Evolutionary conservation across 2,888 invertebrate species (phyloP).

Genomic region (Palloptera scutellata): DNA sequence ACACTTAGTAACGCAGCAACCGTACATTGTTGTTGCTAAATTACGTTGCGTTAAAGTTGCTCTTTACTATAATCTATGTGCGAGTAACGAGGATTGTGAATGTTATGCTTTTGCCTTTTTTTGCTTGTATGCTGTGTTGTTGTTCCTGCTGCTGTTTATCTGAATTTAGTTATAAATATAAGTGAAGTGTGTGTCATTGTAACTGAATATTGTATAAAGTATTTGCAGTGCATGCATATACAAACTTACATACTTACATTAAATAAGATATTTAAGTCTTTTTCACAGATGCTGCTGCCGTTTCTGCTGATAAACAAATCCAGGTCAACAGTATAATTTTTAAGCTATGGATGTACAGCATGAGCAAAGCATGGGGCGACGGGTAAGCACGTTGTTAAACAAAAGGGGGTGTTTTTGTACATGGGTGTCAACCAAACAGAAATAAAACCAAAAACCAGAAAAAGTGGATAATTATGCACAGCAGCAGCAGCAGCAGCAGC

Average conservation of each 20-base stretch:
- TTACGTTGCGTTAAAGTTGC: conserved; percentile 6
- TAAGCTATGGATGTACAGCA: too few relatives aligned
- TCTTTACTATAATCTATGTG: conserved; percentile 5
- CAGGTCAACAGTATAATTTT: conserved; percentile 40
- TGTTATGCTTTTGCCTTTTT: not conserved
- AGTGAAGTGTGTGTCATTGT: not conserved
- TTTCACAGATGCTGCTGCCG: conserved; percentile 25
- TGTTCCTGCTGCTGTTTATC: conserved; percentile 10
- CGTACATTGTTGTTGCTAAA: conserved; percentile 13
- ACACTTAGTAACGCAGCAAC: conserved; percentile 25
- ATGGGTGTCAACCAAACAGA: too few relatives aligned
- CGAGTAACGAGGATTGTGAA: not conserved
- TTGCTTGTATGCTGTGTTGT: not conserved
- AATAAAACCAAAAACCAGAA: not conserved
- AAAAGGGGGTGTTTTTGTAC: conserved; percentile 15
- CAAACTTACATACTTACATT: conserved; percentile 26
- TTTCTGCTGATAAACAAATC: conserved; percentile 47
- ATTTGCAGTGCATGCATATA: conserved; percentile 6
- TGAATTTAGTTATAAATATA: not conserved
- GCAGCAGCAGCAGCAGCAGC: not conserved
- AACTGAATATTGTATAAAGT: not conserved
- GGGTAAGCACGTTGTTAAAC: conserved; percentile 26
- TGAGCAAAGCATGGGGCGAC: too few relatives aligned
- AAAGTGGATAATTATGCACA: conserved; percentile 7
- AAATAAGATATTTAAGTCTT: conserved; percentile 56